phyloP scores from a whole-genome alignment of 2,797 vertebrate genomes.

The Galaxias olidus region DNA sequence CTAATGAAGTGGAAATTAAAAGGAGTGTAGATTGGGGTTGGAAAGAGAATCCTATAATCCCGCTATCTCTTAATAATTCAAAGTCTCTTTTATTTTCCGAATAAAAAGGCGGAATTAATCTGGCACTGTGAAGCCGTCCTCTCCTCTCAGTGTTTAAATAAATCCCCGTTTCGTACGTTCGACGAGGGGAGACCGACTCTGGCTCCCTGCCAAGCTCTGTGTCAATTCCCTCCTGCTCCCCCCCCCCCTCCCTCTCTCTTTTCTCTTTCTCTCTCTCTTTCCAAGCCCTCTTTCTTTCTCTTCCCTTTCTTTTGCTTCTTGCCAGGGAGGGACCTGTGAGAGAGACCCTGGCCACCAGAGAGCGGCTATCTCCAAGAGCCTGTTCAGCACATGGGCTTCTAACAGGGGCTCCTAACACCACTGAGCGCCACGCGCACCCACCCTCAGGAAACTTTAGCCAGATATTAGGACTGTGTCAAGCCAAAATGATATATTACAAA shows the following conservation, averaged over 20 bases:
- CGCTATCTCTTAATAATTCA: slow-evolving; percentile 99
- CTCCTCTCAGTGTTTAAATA: slow-evolving; percentile 95
- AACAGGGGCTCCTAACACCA: slow-evolving; percentile 76
- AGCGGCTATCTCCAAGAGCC: slow-evolving; percentile 81
- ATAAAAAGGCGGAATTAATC: slow-evolving; percentile 99
- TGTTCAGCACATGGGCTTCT: slow-evolving; percentile 72
- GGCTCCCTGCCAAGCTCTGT: slow-evolving; percentile 82
- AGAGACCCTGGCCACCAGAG: slow-evolving; percentile 74
- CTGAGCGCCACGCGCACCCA: slow-evolving; percentile 72
- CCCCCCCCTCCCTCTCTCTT: too few species aligned
- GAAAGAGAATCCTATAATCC: slow-evolving; percentile 98
- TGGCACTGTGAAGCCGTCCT: slow-evolving; percentile 96
- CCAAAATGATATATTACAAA: slow-evolving; percentile 73
- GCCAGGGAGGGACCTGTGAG: slow-evolving; percentile 78
- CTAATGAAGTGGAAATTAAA: slow-evolving; percentile 99
- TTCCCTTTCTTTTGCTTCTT: slow-evolving; percentile 71
- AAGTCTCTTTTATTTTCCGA: slow-evolving; percentile 99
- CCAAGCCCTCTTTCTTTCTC: slow-evolving; percentile 66
- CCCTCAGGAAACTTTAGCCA: slow-evolving; percentile 78
- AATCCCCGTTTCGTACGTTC: slow-evolving; percentile 90
- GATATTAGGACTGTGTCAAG: slow-evolving; percentile 77
- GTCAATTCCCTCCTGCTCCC: slow-evolving; percentile 79
- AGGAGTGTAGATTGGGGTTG: slow-evolving; percentile 93
- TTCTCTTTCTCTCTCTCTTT: slow-evolving; percentile 72
- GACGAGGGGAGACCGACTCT: slow-evolving; percentile 82